A percentile compares a stretch with the other conserved stretches of the same genome.
These are phyloP conservation scores for Motacilla tschutschensis DNA, from an alignment of 2,113 vertebrate species.

Conservation along the genomic window DNA sequence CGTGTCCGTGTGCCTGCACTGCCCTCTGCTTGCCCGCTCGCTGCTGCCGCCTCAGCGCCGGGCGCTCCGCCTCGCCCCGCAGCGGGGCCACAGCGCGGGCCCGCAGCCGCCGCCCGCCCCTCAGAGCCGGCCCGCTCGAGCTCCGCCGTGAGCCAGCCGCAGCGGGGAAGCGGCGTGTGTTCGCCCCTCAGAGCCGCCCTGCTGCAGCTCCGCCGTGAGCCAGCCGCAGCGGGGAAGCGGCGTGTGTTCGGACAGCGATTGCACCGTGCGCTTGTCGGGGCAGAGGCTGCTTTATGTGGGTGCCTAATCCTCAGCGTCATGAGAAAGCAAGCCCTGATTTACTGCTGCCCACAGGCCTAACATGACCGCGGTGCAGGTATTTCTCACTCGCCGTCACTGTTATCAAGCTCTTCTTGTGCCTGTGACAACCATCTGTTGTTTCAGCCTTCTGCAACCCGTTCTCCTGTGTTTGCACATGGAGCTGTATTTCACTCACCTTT, in stretches of 20 bases:
- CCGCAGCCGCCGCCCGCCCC: too few species aligned
- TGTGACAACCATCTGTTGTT: not conserved
- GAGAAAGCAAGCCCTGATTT: constrained; percentile 27
- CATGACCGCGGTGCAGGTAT: not conserved
- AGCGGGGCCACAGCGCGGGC: too few species aligned
- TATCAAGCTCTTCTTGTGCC: not conserved
- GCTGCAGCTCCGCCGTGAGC: constrained; percentile 14
- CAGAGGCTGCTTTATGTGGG: constrained; percentile 34
- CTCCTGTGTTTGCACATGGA: not conserved
- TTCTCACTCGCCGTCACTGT: not conserved
- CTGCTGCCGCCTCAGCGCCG: not conserved
- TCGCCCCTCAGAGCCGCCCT: not conserved
- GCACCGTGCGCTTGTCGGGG: constrained; percentile 1
- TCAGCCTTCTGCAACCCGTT: not conserved
- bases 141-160: not conserved
- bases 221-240: constrained; percentile 5
- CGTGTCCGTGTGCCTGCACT: not conserved
- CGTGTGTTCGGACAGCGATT: constrained; percentile 41
- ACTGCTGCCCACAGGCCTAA: constrained; percentile 34
- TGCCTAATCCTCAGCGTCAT: constrained; percentile 3
- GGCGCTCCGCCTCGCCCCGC: too few species aligned
- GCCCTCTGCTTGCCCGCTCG: constrained; percentile 36
- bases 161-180: constrained; percentile 40
- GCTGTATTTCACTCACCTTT: not conserved
- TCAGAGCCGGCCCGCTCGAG: not conserved